Conservation (phyloP, 2,888 invertebrate genomes). For the Troilus luridus region DNA sequence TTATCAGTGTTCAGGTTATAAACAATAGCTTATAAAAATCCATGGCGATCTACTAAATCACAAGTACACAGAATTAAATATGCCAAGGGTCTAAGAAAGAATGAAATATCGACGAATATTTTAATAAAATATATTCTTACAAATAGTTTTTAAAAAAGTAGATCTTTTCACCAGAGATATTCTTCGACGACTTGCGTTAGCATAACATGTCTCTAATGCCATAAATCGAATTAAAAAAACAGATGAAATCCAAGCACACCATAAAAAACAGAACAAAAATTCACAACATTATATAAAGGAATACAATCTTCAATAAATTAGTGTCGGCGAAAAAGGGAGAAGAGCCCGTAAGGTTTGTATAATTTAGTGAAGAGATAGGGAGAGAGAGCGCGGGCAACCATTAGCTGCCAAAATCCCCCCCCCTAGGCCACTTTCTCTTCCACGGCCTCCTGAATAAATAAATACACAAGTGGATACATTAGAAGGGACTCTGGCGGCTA, state of each 20-base stretch:
- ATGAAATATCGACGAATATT: too few relatives aligned
- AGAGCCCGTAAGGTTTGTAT: background rate
- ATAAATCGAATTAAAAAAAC: background rate
- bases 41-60: too few relatives aligned
- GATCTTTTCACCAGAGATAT: too few relatives aligned
- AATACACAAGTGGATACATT: constrained; percentile 57
- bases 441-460: constrained; percentile 51
- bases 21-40: too few relatives aligned
- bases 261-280: background rate
- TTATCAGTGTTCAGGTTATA: too few relatives aligned
- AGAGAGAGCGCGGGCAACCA: constrained; percentile 26
- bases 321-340: constrained; percentile 15
- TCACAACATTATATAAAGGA: background rate
- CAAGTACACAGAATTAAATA: too few relatives aligned
- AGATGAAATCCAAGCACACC: background rate
- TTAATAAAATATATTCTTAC: too few relatives aligned
- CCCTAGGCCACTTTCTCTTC: constrained; percentile 45
- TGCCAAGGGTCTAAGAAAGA: too few relatives aligned
- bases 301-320: constrained; percentile 18
- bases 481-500: constrained; percentile 46
- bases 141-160: too few relatives aligned
- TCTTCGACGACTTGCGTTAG: too few relatives aligned
- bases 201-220: background rate
- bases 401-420: constrained; percentile 24
- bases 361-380: constrained; percentile 38